Percentiles rank a stretch among this genome's conserved stretches.
These are phyloP conservation scores for Cerastis leucographa DNA, from an alignment of 2,888 invertebrate species.

Conservation along the genomic window DNA sequence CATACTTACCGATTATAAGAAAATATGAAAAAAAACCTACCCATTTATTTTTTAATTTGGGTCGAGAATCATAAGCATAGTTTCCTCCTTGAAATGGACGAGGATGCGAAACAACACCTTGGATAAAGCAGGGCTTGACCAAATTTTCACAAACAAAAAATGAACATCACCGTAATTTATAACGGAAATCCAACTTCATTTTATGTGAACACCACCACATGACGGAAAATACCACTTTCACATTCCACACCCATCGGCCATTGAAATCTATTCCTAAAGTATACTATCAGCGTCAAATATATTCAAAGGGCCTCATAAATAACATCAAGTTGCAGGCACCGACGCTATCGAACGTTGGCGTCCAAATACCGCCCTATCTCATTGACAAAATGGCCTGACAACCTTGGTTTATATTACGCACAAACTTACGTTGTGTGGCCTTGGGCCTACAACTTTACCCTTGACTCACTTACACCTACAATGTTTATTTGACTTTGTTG, in stretches of 20 bases:
- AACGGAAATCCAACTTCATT: background rate
- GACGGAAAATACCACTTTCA: conserved; percentile 16
- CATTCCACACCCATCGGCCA: conserved; percentile 21
- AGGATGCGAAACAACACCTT: too few relatives aligned
- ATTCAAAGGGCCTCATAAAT: conserved; percentile 63
- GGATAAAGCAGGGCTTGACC: background rate
- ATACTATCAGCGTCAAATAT: conserved; percentile 53
- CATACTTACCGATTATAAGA: too few relatives aligned
- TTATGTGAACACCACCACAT: conserved; percentile 14
- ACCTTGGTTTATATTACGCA: conserved; percentile 76
- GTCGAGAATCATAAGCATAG: too few relatives aligned
- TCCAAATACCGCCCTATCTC: conserved; percentile 72
- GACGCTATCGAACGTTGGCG: conserved; percentile 55
- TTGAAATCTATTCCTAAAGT: conserved; percentile 46
- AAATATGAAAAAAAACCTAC: too few relatives aligned
- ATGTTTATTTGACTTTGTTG: conserved; percentile 68
- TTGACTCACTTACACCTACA: conserved; percentile 74
- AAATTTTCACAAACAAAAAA: background rate
- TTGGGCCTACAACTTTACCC: conserved; percentile 70
- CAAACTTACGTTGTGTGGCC: conserved; percentile 72
- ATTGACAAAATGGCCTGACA: conserved; percentile 76
- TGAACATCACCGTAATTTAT: background rate
- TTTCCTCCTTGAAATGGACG: too few relatives aligned
- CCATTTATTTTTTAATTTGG: too few relatives aligned
- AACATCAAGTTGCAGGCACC: conserved; percentile 55